A percentile compares a stretch with the other conserved stretches of the same genome.
These are phyloP conservation scores for Falco cherrug DNA, from an alignment of 2,797 vertebrate species.

Conservation along the genomic window DNA sequence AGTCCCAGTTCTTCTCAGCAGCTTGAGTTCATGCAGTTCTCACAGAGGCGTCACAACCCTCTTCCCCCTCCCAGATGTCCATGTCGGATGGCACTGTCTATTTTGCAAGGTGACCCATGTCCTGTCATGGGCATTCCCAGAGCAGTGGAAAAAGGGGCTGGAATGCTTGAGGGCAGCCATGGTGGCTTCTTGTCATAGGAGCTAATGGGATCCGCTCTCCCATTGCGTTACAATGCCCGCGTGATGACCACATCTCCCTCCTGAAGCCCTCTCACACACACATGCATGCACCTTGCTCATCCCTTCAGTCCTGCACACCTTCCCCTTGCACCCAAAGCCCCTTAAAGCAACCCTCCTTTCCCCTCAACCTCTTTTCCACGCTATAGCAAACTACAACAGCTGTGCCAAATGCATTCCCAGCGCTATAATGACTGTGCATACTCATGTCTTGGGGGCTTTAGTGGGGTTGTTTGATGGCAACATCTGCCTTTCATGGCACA, in stretches of 20 bases:
- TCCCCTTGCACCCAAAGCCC: not conserved
- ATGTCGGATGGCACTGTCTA: not conserved
- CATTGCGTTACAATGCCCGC: fast-evolving
- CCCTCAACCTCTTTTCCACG: not conserved
- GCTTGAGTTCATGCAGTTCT: not conserved
- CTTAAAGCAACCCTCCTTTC: not conserved
- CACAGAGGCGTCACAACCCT: not conserved
- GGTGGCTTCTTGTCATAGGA: not conserved
- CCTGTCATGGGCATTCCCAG: not conserved
- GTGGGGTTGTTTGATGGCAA: not conserved
- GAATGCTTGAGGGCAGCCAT: not conserved
- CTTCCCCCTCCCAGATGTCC: not conserved
- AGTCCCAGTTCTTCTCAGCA: not conserved
- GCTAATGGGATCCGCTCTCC: not conserved
- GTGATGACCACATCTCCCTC: not conserved
- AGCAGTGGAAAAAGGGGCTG: not conserved
- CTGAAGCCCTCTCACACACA: not conserved
- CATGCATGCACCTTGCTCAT: fast-evolving
- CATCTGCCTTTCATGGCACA: not conserved
- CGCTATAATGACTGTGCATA: not conserved
- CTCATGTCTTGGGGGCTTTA: not conserved
- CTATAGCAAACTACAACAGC: not conserved
- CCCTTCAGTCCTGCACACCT: not conserved
- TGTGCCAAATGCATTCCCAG: not conserved
- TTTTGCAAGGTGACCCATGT: not conserved